phyloP scores from a whole-genome alignment of 2,113 vertebrate species.

The Cygnus atratus region DNA sequence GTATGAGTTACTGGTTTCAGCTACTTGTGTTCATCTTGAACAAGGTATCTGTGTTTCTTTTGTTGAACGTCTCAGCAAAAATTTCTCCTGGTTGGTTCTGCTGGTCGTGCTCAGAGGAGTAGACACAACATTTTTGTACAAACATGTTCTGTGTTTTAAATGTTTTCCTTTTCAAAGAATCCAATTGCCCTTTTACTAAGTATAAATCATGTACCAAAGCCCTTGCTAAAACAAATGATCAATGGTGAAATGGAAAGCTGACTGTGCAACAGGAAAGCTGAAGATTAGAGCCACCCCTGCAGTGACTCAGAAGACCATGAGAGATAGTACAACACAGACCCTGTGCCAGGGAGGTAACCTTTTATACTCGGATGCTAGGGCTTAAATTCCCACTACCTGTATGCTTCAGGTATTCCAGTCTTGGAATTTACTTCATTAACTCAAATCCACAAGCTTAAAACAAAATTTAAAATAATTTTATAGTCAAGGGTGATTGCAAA shows the following conservation, averaged over 20 bases:
- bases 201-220: background rate
- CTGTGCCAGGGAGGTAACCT: background rate
- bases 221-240: background rate
- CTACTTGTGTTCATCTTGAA: background rate
- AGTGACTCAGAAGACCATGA: background rate
- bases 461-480: background rate
- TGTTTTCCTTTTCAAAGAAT: background rate
- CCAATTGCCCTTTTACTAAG: background rate
- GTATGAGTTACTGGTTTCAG: background rate
- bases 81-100: background rate
- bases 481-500: background rate
- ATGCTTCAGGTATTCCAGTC: background rate
- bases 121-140: background rate
- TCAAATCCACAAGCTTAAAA: background rate
- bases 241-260: background rate
- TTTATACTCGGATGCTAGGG: background rate
- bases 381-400: background rate
- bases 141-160: background rate
- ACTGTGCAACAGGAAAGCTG: background rate
- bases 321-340: background rate
- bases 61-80: background rate
- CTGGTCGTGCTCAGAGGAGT: background rate
- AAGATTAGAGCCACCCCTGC: background rate
- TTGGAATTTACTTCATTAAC: background rate
- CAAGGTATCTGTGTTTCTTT: background rate